A percentile compares a stretch with the other conserved stretches of the same genome.
phyloP scores from a whole-genome alignment of 2,797 vertebrate genomes.

The Pachyuromys duprasi region DNA sequence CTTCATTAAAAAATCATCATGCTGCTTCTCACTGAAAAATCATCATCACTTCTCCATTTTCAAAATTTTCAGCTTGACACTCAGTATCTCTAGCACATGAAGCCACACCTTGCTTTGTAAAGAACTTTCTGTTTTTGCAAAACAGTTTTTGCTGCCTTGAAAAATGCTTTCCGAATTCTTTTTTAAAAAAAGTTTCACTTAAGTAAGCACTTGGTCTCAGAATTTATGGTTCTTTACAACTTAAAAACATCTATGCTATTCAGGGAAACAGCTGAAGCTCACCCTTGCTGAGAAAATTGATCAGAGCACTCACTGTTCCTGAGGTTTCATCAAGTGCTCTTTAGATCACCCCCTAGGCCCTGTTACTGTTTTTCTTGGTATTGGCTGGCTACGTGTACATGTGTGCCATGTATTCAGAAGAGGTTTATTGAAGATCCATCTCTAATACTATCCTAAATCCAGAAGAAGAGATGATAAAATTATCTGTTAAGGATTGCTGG shows the following conservation, averaged over 20 bases:
- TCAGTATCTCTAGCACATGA: background rate
- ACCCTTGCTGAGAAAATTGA: conserved; percentile 1
- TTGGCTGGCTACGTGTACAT: background rate
- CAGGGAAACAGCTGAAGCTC: background rate
- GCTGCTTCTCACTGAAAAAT: background rate
- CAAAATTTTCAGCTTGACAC: background rate
- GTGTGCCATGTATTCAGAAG: background rate
- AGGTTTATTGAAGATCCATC: background rate
- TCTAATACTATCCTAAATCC: background rate
- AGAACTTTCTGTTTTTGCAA: conserved; percentile 10
- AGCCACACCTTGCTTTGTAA: background rate
- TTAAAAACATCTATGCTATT: background rate
- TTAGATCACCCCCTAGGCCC: background rate
- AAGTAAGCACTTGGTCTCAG: background rate
- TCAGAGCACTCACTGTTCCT: background rate
- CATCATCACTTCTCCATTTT: background rate
- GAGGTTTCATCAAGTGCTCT: background rate
- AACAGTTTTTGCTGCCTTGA: conserved; percentile 13
- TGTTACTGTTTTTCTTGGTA: background rate
- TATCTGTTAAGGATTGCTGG: background rate
- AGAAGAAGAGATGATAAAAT: background rate
- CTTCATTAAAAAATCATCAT: background rate
- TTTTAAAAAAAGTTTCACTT: background rate
- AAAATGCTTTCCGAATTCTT: background rate
- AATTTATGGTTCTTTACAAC: conserved; percentile 21